A percentile compares a stretch with the other conserved stretches of the same genome.
Conservation (phyloP, 2,888 invertebrate genomes). For the Hesperia comma region DNA sequence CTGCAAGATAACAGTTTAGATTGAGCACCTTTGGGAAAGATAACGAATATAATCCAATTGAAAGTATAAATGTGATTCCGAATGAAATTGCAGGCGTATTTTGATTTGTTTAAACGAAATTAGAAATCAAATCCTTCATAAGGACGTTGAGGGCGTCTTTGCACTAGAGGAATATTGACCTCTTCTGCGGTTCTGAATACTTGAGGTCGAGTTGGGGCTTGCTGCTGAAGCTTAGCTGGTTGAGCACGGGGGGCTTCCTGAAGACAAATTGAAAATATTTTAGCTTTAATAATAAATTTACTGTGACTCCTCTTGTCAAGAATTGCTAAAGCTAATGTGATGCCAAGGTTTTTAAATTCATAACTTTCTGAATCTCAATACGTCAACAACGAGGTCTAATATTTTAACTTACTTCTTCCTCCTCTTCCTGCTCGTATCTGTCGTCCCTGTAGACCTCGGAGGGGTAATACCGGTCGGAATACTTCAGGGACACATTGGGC, state of each 20-base stretch:
- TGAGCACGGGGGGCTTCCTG: constrained; percentile 61
- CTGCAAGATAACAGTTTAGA: constrained; percentile 35
- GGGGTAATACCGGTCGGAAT: constrained; percentile 93
- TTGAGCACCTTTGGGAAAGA: constrained; percentile 34
- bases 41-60: constrained; percentile 13
- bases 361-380: no score
- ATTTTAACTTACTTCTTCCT: constrained; percentile 61
- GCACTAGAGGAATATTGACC: constrained; percentile 93
- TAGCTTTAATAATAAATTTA: no score
- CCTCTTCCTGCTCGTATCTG: constrained; percentile 80
- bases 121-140: constrained; percentile 74
- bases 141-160: constrained; percentile 87
- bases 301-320: no score
- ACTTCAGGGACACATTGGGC: constrained; percentile 90
- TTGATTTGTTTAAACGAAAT: constrained; percentile 37
- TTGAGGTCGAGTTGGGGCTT: constrained; percentile 76
- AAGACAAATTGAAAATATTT: constrained; percentile 3
- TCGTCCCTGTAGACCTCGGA: constrained; percentile 89
- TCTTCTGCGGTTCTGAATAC: constrained; percentile 94
- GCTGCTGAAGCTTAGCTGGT: constrained; percentile 58
- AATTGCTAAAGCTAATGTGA: no score
- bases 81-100: neutral
- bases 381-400: no score
- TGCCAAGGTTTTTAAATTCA: no score
- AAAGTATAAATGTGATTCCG: constrained; percentile 16